Evolutionary conservation across 2,888 invertebrate species (phyloP).

Genomic region (Aromia moschata): DNA sequence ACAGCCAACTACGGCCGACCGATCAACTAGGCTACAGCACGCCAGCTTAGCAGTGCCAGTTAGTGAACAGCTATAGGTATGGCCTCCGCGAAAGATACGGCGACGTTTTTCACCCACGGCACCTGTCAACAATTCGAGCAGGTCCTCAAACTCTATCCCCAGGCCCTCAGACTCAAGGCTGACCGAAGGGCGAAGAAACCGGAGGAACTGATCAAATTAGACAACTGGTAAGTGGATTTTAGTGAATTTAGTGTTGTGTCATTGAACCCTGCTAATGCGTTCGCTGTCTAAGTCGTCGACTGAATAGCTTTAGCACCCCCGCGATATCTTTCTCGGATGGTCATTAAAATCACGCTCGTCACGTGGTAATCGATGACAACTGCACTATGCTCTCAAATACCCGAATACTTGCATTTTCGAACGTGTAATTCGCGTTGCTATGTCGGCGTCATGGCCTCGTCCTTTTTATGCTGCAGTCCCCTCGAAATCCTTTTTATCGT

Average conservation of each 20-base stretch:
- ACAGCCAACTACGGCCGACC: conserved; percentile 41
- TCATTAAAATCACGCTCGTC: conserved; percentile 76
- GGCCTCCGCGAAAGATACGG: conserved; percentile 73
- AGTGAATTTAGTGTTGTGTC: conserved; percentile 50
- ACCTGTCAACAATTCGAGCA: conserved; percentile 86
- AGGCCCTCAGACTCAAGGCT: conserved; percentile 90
- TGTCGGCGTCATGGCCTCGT: conserved; percentile 56
- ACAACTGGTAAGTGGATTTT: conserved; percentile 85
- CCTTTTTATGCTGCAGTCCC: conserved; percentile 33
- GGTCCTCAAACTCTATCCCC: conserved; percentile 90
- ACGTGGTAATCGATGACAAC: conserved; percentile 78
- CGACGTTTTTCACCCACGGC: conserved; percentile 93
- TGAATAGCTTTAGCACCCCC: conserved; percentile 66
- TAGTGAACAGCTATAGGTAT: conserved; percentile 52
- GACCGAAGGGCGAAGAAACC: conserved; percentile 92
- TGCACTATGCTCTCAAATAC: conserved; percentile 42
- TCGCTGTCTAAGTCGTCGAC: conserved; percentile 49
- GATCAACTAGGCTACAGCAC: conserved; percentile 44
- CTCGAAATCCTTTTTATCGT: conserved; percentile 26
- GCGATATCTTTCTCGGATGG: conserved; percentile 65
- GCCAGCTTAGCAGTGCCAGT: conserved; percentile 50
- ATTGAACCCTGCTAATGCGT: conserved; percentile 55
- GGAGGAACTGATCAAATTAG: conserved; percentile 93
- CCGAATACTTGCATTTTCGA: conserved; percentile 63
- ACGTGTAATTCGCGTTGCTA: conserved; percentile 58